Evolutionary conservation across 2,113 vertebrate species (phyloP), one percentile per base, ranked within the genome.

Genomic region (Tringa solitaria): DNA sequence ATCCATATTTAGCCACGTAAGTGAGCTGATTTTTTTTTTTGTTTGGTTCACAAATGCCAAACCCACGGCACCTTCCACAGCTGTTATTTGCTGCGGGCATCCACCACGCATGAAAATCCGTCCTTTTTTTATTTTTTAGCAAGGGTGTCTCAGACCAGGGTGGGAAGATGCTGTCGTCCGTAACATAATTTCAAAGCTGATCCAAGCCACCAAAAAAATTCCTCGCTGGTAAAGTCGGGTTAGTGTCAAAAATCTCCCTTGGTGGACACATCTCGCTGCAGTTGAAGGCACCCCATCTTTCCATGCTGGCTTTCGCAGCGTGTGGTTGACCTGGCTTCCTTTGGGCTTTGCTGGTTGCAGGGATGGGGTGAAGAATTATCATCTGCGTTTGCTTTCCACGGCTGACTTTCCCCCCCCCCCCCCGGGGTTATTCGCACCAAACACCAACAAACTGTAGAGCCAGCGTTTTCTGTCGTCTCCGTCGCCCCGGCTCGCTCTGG

Each of bases 181-280:
- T 77, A 67, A 33, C 12, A 8, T 69, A 54, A 84, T 91, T 94
- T 64, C 92, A 59, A 48, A 97, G 90, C 88, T 76, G 75, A 43
- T 64, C 82, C 95, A 68, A 95, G 84, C 84, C 73, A 63, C 94
- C 48, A 95, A 93, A 46, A 46, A 46, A 46, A 21, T 95, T 94
- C 93, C 96, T 91, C 41, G 27, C 56, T 61, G 90, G 16, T 68
- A 84, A 82, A 93, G 84, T 1, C 61, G 76, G 6, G 0, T 84
- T 61, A 70, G 84, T n/a, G 84, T n/a, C 84, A 60, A 75, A 30
- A 64, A 68, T 60, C 83, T 93, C n/a, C 2, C 59, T 43, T 0
- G 4, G 51, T 3, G 0, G 79, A 81, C 20, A 0, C 14, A 9
- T 78, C 56, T 84, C 5, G 0, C 53, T 56, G 76, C 68, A 32